Conservation (phyloP, 2,113 vertebrate genomes). For the Bos taurus region ARS-UCD2.0 NC_037328.1:51705501-51706000, state of each 20-base stretch:
- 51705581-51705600: constrained; percentile 1
- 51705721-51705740: too few species aligned
- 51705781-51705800: background rate
- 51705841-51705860: background rate
- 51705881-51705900: background rate
- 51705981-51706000: background rate
- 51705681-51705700: background rate
- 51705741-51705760: background rate
- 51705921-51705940: background rate
- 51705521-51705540: background rate
- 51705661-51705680: background rate
- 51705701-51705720: background rate
- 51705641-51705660: background rate
- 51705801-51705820: background rate
- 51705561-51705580: background rate
- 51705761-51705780: background rate
- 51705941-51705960: background rate
- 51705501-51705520: background rate
- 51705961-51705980: background rate
- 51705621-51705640: background rate
- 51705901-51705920: background rate
- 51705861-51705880: background rate
- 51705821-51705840: background rate
- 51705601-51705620: background rate
- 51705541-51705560: background rate